Conservation (phyloP, 2,888 invertebrate species). For the Electrophaes corylata region DNA sequence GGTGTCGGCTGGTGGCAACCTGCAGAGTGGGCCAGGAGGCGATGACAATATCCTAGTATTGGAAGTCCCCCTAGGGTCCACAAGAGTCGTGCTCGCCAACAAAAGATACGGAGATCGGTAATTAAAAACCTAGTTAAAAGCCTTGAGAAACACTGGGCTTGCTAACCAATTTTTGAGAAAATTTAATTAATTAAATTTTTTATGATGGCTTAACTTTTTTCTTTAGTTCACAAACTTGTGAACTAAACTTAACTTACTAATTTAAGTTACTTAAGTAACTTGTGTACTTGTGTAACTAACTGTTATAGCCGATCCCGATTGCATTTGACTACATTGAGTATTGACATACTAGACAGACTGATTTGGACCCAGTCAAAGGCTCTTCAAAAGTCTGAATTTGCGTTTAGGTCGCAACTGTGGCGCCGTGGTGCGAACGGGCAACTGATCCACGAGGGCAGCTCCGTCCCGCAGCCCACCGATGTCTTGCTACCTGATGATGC, state of each 20-base stretch:
- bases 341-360: neutral
- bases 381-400: neutral
- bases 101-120: conserved; percentile 84
- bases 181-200: no score
- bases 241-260: no score
- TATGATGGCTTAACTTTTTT: no score
- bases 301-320: no score
- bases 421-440: conserved; percentile 95
- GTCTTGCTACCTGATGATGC: conserved; percentile 61
- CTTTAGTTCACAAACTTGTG: no score
- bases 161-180: no score
- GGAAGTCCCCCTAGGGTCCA: conserved; percentile 88
- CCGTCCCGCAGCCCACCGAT: conserved; percentile 84
- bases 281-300: no score
- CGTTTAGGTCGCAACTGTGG: conserved; percentile 93
- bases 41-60: conserved; percentile 91
- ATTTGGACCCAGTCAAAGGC: neutral
- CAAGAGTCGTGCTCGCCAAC: conserved; percentile 88
- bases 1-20: neutral
- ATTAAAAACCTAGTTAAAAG: neutral
- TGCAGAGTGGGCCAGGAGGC: conserved; percentile 18
- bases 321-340: neutral
- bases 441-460: conserved; percentile 96
- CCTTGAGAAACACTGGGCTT: conserved; percentile 4
- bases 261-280: no score